These are phyloP conservation scores for Eunapius fragilis DNA, from an alignment of 37 sponge, comb jelly and placozoan species.

Conservation along the genomic window DNA sequence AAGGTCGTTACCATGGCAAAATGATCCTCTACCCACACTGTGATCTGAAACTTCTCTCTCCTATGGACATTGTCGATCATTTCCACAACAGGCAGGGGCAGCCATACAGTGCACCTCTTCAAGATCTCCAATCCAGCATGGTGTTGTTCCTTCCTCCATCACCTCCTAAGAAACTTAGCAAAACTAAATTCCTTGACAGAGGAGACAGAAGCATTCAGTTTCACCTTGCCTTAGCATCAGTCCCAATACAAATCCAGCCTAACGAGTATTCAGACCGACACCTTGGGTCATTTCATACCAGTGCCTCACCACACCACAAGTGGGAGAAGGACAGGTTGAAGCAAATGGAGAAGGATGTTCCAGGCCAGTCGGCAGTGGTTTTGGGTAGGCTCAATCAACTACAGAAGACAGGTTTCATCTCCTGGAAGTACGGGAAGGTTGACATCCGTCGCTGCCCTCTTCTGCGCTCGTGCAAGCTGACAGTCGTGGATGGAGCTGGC, in stretches of 20 bases:
- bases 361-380: conserved; percentile 6
- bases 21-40: conserved; percentile 71
- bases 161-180: not conserved
- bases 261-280: conserved; percentile 44
- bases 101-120: no score
- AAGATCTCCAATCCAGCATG: conserved; percentile 44
- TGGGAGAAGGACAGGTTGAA: conserved; percentile 47
- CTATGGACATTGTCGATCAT: conserved; percentile 52
- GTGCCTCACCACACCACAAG: not conserved
- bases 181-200: not conserved
- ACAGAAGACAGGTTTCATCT: conserved; percentile 14
- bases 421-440: conserved; percentile 57
- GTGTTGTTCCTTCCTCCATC: conserved; percentile 41
- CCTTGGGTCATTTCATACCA: not conserved
- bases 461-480: conserved; percentile 50
- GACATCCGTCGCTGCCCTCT: conserved; percentile 63
- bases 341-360: conserved; percentile 36
- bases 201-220: conserved; percentile 15
- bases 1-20: conserved; percentile 44
- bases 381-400: conserved; percentile 6
- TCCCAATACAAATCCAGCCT: conserved; percentile 21
- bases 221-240: conserved; percentile 31
- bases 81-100: conserved; percentile 58
- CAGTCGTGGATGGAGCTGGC: conserved; percentile 43
- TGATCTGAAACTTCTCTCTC: conserved; percentile 14